Evolutionary conservation across 2,888 invertebrate species (phyloP).

Genomic region (Idaea biselata): DNA sequence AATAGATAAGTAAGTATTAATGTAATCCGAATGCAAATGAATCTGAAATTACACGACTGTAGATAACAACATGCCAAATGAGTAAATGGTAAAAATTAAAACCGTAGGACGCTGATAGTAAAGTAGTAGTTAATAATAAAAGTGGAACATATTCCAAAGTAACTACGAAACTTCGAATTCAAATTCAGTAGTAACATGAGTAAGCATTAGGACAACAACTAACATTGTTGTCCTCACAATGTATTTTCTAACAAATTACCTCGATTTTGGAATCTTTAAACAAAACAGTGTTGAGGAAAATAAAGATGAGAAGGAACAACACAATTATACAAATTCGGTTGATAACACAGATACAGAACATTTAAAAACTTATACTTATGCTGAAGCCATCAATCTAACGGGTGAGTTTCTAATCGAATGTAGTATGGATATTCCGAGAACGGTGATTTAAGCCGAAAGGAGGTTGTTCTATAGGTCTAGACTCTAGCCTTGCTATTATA

Average conservation of each 20-base stretch:
- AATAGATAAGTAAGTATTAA: background rate
- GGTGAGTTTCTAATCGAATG: constrained; percentile 13
- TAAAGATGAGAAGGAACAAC: background rate
- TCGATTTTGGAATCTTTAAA: background rate
- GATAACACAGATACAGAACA: background rate
- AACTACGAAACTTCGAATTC: background rate
- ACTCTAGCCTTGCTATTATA: too few relatives aligned
- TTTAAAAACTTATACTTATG: constrained; percentile 19
- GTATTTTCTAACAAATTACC: background rate
- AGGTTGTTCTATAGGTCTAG: too few relatives aligned
- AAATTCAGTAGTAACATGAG: background rate
- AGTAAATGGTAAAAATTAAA: background rate
- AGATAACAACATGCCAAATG: background rate
- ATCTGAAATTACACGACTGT: background rate
- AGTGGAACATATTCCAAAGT: background rate
- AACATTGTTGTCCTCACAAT: background rate
- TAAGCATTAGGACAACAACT: background rate
- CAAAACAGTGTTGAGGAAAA: background rate
- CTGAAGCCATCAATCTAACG: constrained; percentile 23
- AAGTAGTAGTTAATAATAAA: too few relatives aligned
- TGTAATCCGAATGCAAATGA: background rate
- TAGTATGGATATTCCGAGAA: too few relatives aligned
- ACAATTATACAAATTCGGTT: background rate
- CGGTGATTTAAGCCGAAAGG: too few relatives aligned
- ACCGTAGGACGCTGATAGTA: too few relatives aligned